Conservation (phyloP, 2,888 invertebrate genomes). For the Melangyna quadrimaculata region DNA sequence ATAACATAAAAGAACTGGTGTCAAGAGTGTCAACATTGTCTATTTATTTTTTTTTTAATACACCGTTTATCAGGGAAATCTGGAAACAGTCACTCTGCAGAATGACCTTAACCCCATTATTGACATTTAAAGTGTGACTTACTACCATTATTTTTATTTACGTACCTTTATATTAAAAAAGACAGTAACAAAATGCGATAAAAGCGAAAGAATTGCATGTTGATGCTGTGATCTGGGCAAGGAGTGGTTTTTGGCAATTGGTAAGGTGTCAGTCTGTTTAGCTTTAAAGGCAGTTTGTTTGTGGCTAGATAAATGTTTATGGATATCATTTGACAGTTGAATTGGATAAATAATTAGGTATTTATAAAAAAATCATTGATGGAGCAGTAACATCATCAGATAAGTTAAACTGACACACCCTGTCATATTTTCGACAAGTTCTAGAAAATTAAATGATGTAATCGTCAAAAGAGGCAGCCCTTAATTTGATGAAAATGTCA, state of each 20-base stretch:
- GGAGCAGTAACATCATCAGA: too few species aligned
- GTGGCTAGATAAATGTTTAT: too few species aligned
- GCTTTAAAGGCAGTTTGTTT: too few species aligned
- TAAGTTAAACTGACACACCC: too few species aligned
- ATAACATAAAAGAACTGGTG: not conserved
- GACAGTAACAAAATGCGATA: too few species aligned
- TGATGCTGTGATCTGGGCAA: not conserved
- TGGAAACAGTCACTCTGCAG: not conserved
- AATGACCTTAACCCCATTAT: not conserved
- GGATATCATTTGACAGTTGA: too few species aligned
- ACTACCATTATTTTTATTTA: not conserved
- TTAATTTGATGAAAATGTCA: too few species aligned
- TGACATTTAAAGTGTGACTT: not conserved
- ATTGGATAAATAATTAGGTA: too few species aligned
- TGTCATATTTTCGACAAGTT: too few species aligned
- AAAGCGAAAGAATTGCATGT: not conserved
- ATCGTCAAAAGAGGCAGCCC: too few species aligned
- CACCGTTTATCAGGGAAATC: not conserved
- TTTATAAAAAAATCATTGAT: too few species aligned
- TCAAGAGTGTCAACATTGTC: constrained; percentile 53
- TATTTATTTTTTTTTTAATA: constrained; percentile 1
- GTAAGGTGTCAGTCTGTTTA: not conserved
- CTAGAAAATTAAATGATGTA: too few species aligned
- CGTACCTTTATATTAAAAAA: not conserved
- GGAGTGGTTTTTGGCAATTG: not conserved